A percentile compares a stretch with the other conserved stretches of the same genome.
These are phyloP conservation scores for Agriotes lineatus DNA, from an alignment of 2,888 invertebrate genomes.

Conservation along the genomic window DNA sequence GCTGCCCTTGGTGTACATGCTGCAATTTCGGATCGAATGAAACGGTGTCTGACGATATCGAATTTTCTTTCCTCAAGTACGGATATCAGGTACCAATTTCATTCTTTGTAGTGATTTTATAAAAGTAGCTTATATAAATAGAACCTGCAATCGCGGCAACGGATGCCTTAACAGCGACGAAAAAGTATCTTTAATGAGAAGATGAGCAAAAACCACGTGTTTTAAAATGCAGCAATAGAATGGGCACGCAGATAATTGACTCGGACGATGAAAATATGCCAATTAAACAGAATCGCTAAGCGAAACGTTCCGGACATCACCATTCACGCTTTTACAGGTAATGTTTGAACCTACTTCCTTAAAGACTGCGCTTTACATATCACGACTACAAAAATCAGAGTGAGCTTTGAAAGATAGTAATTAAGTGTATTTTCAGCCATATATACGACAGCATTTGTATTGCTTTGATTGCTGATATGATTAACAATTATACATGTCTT, in stretches of 20 bases:
- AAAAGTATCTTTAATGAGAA: not conserved
- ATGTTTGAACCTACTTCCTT: not conserved
- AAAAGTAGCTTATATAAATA: not conserved
- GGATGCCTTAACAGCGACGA: not conserved
- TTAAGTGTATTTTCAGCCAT: too few species aligned
- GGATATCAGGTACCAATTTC: conserved; percentile 24
- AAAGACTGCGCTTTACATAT: too few species aligned
- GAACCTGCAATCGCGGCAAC: not conserved
- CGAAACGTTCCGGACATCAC: conserved; percentile 25
- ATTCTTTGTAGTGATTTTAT: too few species aligned
- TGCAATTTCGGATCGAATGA: conserved; percentile 45
- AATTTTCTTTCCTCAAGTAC: conserved; percentile 34
- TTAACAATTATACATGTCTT: too few species aligned
- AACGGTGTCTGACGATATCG: conserved; percentile 55
- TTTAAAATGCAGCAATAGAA: conserved; percentile 38
- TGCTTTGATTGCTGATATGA: too few species aligned
- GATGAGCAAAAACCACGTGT: conserved; percentile 4
- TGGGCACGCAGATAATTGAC: conserved; percentile 25
- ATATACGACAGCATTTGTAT: too few species aligned
- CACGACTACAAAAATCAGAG: too few species aligned
- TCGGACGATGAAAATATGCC: conserved; percentile 19
- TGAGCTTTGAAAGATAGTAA: too few species aligned
- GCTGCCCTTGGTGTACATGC: conserved; percentile 41
- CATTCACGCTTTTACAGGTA: conserved; percentile 24
- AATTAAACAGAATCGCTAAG: conserved; percentile 26